A percentile compares a stretch with the other conserved stretches of the same genome.
Conservation (phyloP, 2,113 vertebrate genomes). For the Casuarius casuarius region DNA sequence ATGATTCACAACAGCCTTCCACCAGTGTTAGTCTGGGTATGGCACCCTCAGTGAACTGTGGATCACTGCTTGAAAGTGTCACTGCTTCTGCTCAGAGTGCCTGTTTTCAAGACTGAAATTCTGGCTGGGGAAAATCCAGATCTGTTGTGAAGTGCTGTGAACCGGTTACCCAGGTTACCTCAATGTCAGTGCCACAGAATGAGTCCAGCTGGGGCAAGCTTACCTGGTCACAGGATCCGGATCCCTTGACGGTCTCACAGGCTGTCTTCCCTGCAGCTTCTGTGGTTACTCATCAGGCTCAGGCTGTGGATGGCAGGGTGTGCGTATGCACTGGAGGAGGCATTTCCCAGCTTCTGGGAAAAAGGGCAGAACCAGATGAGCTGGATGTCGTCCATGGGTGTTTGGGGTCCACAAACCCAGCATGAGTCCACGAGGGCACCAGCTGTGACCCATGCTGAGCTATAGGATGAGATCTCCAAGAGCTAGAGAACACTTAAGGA, state of each 20-base stretch:
- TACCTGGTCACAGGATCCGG: neutral
- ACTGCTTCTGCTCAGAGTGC: neutral
- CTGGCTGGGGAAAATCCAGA: neutral
- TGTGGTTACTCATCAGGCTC: neutral
- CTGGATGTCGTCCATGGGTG: neutral
- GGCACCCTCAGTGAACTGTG: neutral
- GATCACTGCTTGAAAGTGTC: neutral
- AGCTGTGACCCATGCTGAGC: neutral
- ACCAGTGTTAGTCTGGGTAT: neutral
- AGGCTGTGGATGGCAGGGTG: neutral
- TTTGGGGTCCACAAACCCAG: neutral
- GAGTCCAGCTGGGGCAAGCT: neutral
- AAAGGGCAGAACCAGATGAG: neutral
- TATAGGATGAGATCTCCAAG: neutral
- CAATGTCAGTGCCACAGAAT: neutral
- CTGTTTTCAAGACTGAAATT: neutral
- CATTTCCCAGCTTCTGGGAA: neutral
- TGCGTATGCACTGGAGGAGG: neutral
- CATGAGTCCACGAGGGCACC: neutral
- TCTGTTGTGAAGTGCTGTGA: neutral
- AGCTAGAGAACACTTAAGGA: neutral
- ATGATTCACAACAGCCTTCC: neutral
- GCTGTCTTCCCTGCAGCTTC: neutral
- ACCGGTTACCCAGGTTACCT: neutral
- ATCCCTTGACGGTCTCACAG: neutral